Conservation (phyloP, 2,113 vertebrate species). For the Loxodonta africana region DNA sequence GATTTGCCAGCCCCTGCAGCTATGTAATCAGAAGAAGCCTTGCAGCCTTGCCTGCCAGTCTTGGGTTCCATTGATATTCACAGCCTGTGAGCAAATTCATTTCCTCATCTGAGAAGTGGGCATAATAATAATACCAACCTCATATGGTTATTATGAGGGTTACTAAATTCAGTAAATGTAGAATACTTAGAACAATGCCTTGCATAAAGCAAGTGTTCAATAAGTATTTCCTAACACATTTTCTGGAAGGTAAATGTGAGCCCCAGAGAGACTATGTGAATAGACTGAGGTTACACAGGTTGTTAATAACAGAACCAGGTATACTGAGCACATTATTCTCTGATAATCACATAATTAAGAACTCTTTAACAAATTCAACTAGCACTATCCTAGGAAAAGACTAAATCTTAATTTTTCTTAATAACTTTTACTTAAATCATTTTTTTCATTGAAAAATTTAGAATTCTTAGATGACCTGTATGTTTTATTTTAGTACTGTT, state of each 20-base stretch:
- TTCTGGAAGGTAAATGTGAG: neutral
- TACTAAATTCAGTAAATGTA: no score
- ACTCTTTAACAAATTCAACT: conserved; percentile 40
- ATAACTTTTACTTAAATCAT: conserved; percentile 55
- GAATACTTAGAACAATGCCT: neutral
- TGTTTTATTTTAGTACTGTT: conserved; percentile 67
- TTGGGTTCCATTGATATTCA: no score
- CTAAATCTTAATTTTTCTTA: conserved; percentile 47
- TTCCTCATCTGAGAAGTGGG: neutral
- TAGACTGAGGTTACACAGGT: neutral
- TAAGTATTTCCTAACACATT: conserved; percentile 25
- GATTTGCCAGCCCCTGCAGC: no score
- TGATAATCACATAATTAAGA: conserved; percentile 51
- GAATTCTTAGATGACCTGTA: neutral
- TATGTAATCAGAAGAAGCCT: no score
- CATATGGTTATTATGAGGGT: no score
- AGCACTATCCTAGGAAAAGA: conserved; percentile 1
- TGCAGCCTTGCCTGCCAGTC: no score
- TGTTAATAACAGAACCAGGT: conserved; percentile 42
- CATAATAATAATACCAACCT: neutral
- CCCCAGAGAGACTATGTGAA: neutral
- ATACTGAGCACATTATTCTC: neutral
- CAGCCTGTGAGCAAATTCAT: neutral
- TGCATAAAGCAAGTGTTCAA: neutral
- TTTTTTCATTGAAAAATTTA: conserved; percentile 60